Evolutionary conservation across 2,113 vertebrate species (phyloP), one percentile per base, ranked within the genome.

Genomic region (Zosterops lateralis): DNA sequence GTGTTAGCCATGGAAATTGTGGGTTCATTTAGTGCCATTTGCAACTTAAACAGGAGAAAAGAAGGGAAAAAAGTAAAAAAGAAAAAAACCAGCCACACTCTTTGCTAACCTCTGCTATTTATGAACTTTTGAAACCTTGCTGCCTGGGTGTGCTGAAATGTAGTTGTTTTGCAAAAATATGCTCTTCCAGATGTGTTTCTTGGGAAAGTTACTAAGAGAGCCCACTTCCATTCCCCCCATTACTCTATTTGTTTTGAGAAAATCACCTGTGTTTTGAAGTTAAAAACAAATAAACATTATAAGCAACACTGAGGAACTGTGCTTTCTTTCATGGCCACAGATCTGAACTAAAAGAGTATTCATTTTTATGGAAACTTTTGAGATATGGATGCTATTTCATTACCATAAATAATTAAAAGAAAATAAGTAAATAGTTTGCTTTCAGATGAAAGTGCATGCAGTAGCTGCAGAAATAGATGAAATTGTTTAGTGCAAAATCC

Each of bases 251-350:
- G 44, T 93, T 96, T 96, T 93, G 78, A 96, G 88, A 96, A 96
- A 89, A 76, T 96, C 68, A 91, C 66, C 89, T 91, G 51, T 93
- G 80, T 95, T 97, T 96, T 95, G 91, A 95, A 91, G 85, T 94
- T 92, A 57, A 95, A 93, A 91, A 76, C 84, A 96, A 97, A 97
- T 96, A 96, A 95, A 96, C 86, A 88, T 79, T 92, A 64, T 73
- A 94, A 94, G 92, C 62, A 92, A 92, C 62, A 91, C 71, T 45
- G 31, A 25, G 29, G 72, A 96, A 94, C 94, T 90, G 89, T 92
- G 77, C 91, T 93, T 94, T 92, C 88, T 95, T 96, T 96, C 90
- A 93, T 45, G 47, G 73, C 14, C 65, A 77, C 17, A 38, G 68
- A 70, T 25, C 32, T 89, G 51, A 95, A 95, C 72, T 96, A 62